Evolutionary conservation across 2,113 vertebrate species (phyloP), one percentile per base, ranked within the genome.

Genomic region (Albula glossodonta): DNA sequence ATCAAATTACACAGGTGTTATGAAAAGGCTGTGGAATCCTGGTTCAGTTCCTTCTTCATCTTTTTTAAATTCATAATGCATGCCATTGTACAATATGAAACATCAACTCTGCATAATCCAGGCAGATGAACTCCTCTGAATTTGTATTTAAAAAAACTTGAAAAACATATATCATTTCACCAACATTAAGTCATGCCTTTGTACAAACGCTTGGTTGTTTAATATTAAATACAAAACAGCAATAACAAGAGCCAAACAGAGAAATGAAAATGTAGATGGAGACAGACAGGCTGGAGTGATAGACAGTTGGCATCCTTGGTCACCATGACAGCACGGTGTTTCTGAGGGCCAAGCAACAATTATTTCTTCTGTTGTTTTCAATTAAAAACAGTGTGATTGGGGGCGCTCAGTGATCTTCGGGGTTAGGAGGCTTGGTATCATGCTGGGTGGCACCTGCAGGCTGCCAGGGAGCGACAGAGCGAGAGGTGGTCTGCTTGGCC

Each of bases 401-500:
- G 19, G 22, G 13, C 25, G 22, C 94, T 97, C 96, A 99, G 87
- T 99, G 97, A 90, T 96, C 97, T 88, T 97, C 97, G 81, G 95
- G 94, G 88, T 95, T 97, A 56, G 97, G 96, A 7, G 96, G 96
- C 92, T 98, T 98, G 87, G 95, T 91, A 88, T 98, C 97, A 0
- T 97, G 97, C 90, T 96, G 97, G 89, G 93, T 95, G 0, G 93
- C 95, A 41, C 95, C 97, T 6, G 96, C 97, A 1, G 97, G 97
- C 89, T 99, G 95, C 98, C 98, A 99, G 22, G 98, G 98, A 0
- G 98, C 97, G 80, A 99, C 96, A 0, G 98, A 97, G 88, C 97
- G 95, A n/a, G 98, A 98, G 86, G 97, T 97, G 96, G 97, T 99
- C 95, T 99, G 98, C 96, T 99, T 99, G 93, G 98, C 98, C 97